Conservation (phyloP, 2,113 vertebrate species). For the Mormyrus lacerda region DNA sequence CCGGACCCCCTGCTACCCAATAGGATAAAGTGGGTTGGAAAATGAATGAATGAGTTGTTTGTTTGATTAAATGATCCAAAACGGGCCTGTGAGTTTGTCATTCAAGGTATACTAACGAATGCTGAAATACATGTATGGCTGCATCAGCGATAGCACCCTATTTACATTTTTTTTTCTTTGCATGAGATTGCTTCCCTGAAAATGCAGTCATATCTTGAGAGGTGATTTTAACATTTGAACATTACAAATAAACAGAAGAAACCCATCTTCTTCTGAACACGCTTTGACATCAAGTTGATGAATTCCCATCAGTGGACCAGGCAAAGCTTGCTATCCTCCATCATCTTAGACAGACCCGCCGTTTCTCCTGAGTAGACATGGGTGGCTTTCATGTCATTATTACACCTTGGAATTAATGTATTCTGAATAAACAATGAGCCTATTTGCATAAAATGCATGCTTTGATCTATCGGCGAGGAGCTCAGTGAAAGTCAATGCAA, state of each 20-base stretch:
- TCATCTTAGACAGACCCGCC: neutral
- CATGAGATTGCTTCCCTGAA: neutral
- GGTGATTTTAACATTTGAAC: neutral
- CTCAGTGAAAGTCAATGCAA: slow-evolving; percentile 2
- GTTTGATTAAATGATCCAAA: neutral
- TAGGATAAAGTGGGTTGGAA: too few species aligned
- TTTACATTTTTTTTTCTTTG: neutral
- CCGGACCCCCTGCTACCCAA: too few species aligned
- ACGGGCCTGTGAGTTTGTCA: neutral
- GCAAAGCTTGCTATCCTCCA: neutral
- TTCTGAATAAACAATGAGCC: slow-evolving; percentile 22
- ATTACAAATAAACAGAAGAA: neutral
- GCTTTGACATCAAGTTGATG: slow-evolving; percentile 12
- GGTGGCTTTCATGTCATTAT: slow-evolving; percentile 20
- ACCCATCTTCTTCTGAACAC: neutral
- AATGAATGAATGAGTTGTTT: too few species aligned
- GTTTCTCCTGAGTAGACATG: neutral
- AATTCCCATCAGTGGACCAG: neutral
- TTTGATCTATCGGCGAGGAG: slow-evolving; percentile 13
- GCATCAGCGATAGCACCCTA: neutral
- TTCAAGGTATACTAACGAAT: neutral
- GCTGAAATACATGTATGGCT: neutral
- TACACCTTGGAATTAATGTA: slow-evolving; percentile 14
- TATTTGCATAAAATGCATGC: slow-evolving; percentile 9
- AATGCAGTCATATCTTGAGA: neutral